Conservation (phyloP, 1,140 invertebrate genomes). For the Papilio dardanus region DNA sequence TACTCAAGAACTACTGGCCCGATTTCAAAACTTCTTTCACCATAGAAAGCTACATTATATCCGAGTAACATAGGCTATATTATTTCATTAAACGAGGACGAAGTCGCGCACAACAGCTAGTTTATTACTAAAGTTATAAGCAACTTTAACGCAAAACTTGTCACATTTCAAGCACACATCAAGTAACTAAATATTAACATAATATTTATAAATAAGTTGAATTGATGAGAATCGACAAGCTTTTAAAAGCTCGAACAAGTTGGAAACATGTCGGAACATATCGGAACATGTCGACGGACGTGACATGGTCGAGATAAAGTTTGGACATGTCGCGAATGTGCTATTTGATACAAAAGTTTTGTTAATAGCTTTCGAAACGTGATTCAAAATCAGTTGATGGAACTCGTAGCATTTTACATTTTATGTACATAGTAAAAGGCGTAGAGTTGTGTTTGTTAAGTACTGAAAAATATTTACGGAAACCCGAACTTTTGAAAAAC, state of each 20-base stretch:
- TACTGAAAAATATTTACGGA: background rate
- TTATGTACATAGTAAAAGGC: background rate
- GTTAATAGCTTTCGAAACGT: constrained; percentile 4
- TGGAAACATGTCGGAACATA: background rate
- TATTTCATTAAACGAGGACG: no score
- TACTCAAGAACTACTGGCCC: no score
- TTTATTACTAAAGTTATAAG: no score
- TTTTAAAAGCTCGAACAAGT: background rate
- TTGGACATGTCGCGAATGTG: constrained; percentile 14
- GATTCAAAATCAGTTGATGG: background rate
- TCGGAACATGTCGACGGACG: constrained; percentile 8
- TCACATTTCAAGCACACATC: no score
- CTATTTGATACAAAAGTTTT: constrained; percentile 9
- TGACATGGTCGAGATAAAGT: constrained; percentile 2
- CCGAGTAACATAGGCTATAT: no score
- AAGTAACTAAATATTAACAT: no score
- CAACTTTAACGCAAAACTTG: no score
- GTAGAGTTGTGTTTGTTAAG: background rate
- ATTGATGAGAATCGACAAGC: constrained; percentile 10
- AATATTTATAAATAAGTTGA: no score
- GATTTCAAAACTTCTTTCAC: no score
- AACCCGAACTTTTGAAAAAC: no score
- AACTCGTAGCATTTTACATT: background rate
- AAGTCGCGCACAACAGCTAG: no score
- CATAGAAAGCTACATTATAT: no score